Conservation (phyloP, 1,140 invertebrate species). For the Pemphigus obesinymphae region DNA sequence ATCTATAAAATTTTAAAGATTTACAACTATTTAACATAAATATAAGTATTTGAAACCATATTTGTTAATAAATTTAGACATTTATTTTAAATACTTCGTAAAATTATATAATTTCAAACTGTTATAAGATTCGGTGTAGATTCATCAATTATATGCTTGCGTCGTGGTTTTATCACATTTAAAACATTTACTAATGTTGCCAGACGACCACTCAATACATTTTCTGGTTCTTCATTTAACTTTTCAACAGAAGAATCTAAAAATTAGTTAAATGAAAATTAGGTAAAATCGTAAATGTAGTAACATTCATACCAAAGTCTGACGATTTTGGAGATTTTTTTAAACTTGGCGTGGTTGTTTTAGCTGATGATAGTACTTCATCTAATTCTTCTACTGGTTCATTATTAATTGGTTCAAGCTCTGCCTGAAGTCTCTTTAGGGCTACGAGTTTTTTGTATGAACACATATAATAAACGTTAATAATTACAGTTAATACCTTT, state of each 20-base stretch:
- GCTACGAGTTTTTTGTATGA: conserved; percentile 8
- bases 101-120: not conserved
- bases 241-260: conserved; percentile 37
- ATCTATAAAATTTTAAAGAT: too few species aligned
- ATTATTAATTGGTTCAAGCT: not conserved
- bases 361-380: not conserved
- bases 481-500: conserved; percentile 59
- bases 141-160: conserved; percentile 17
- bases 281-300: not conserved
- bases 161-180: conserved; percentile 24
- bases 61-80: not conserved
- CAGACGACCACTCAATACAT: conserved; percentile 5
- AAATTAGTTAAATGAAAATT: not conserved
- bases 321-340: conserved; percentile 30
- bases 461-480: not conserved
- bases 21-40: not conserved
- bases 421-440: conserved; percentile 18
- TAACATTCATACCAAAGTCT: conserved; percentile 1
- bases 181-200: conserved; percentile 28
- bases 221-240: conserved; percentile 28
- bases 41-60: not conserved
- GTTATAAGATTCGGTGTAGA: not conserved
- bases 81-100: too few species aligned
- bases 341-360: not conserved
- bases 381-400: not conserved